Evolutionary conservation across 2,888 invertebrate genomes (phyloP).

Genomic region (Tupiocoris notatus): DNA sequence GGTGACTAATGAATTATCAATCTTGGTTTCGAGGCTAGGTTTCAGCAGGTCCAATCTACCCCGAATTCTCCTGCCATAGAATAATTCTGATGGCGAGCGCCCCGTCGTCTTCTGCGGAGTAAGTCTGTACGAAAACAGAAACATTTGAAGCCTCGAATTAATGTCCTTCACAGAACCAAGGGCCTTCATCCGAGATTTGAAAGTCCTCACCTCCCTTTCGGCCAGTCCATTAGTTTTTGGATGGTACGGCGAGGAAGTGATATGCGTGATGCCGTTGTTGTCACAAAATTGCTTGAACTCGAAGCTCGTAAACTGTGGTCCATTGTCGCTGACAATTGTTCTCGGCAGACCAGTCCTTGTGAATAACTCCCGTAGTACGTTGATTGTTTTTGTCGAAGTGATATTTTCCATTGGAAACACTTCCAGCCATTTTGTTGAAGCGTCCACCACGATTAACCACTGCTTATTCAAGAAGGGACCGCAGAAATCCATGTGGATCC

Average conservation of each 20-base stretch:
- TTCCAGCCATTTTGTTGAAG: constrained; percentile 7
- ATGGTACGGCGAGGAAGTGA: too few species aligned
- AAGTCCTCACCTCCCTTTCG: constrained; percentile 43
- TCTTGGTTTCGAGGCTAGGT: not conserved
- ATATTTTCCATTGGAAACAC: not conserved
- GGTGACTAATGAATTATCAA: not conserved
- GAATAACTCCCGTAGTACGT: constrained; percentile 9
- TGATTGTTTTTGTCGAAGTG: not conserved
- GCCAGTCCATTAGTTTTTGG: too few species aligned
- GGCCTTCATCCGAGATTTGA: constrained; percentile 46
- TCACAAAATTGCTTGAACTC: not conserved
- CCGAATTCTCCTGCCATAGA: constrained; percentile 40
- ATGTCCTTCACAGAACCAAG: constrained; percentile 28
- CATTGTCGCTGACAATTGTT: not conserved
- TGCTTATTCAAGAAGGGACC: constrained; percentile 21
- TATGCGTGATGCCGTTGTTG: not conserved
- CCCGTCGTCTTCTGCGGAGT: constrained; percentile 46
- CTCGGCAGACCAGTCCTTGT: constrained; percentile 35
- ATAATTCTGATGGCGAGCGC: too few species aligned
- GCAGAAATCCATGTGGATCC: constrained; percentile 49
- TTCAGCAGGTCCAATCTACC: constrained; percentile 38
- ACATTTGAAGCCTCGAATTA: too few species aligned
- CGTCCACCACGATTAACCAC: not conserved
- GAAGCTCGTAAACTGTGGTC: not conserved
- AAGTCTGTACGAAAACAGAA: constrained; percentile 40